phyloP scores from a whole-genome alignment of 2,113 vertebrate species.

The Xenopus tropicalis region DNA sequence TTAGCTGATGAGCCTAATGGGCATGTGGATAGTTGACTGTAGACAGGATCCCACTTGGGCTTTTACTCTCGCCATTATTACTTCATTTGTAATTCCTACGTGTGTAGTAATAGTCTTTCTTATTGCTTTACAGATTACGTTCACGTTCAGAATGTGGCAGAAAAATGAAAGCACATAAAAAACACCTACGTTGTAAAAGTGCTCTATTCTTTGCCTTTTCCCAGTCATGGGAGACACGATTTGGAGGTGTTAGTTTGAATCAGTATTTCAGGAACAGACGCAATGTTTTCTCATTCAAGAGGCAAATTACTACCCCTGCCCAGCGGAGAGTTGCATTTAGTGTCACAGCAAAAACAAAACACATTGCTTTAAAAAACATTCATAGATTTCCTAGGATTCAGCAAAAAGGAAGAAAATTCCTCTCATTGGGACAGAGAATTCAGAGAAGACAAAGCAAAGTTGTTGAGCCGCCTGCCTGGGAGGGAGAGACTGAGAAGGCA shows the following conservation, averaged over 20 bases:
- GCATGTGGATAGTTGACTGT: too few species aligned
- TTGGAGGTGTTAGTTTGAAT: slow-evolving; percentile 57
- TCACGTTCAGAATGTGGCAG: slow-evolving; percentile 68
- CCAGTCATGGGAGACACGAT: slow-evolving; percentile 60
- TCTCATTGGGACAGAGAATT: not conserved
- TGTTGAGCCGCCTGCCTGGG: not conserved
- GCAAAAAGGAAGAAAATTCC: not conserved
- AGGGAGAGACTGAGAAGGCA: not conserved
- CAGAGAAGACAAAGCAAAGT: not conserved
- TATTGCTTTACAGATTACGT: slow-evolving; percentile 56
- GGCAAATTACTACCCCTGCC: not conserved
- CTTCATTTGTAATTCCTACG: too few species aligned
- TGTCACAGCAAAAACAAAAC: not conserved
- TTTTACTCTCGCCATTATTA: too few species aligned
- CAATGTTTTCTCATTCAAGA: not conserved
- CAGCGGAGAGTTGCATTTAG: not conserved
- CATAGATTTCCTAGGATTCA: not conserved
- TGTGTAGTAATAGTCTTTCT: slow-evolving; percentile 25
- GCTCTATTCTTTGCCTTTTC: slow-evolving; percentile 52
- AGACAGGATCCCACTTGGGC: too few species aligned
- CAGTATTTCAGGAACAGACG: slow-evolving; percentile 53
- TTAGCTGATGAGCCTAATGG: too few species aligned
- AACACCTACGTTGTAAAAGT: slow-evolving; percentile 57
- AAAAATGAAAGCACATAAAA: slow-evolving; percentile 67
- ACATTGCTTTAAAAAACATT: not conserved